Percentiles rank a stretch among this genome's conserved stretches.
Evolutionary conservation across 1,140 invertebrate genomes (phyloP).

Genomic region (Thaumatotibia leucotreta): DNA sequence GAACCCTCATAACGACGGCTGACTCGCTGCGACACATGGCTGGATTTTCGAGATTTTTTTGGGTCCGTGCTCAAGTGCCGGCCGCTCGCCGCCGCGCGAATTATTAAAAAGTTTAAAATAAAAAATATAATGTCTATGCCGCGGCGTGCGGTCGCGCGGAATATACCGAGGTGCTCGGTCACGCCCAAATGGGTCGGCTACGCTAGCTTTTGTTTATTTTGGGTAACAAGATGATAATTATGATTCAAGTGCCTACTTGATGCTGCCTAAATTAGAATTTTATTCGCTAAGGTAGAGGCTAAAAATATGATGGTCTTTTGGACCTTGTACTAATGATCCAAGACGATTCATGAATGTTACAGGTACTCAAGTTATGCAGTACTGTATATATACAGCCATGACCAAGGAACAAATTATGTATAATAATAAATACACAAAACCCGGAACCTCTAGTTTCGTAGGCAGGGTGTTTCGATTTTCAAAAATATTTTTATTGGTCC

Average conservation of each 20-base stretch:
- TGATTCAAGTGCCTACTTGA: slow-evolving; percentile 10
- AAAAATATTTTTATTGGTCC: too few species aligned
- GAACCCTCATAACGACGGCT: slow-evolving; percentile 50
- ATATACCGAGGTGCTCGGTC: slow-evolving; percentile 48
- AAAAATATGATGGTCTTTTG: not conserved
- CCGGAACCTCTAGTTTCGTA: too few species aligned
- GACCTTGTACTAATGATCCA: too few species aligned
- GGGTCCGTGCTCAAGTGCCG: slow-evolving; percentile 65
- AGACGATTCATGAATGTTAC: too few species aligned
- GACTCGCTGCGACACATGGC: slow-evolving; percentile 60
- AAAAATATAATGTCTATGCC: slow-evolving; percentile 48
- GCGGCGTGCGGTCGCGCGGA: slow-evolving; percentile 44
- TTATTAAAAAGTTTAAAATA: slow-evolving; percentile 70
- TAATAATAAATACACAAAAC: too few species aligned
- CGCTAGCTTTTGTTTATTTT: not conserved
- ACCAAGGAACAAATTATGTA: too few species aligned
- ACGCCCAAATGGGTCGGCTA: slow-evolving; percentile 17
- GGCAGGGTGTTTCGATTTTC: too few species aligned
- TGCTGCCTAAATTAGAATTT: not conserved
- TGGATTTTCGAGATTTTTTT: slow-evolving; percentile 70
- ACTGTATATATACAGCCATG: too few species aligned
- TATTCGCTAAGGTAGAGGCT: slow-evolving; percentile 17
- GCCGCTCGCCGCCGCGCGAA: slow-evolving; percentile 52
- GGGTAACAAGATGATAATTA: not conserved
- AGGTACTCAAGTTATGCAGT: too few species aligned